Evolutionary conservation across 1,140 invertebrate species (phyloP).

Genomic region (Heliconius congener): DNA sequence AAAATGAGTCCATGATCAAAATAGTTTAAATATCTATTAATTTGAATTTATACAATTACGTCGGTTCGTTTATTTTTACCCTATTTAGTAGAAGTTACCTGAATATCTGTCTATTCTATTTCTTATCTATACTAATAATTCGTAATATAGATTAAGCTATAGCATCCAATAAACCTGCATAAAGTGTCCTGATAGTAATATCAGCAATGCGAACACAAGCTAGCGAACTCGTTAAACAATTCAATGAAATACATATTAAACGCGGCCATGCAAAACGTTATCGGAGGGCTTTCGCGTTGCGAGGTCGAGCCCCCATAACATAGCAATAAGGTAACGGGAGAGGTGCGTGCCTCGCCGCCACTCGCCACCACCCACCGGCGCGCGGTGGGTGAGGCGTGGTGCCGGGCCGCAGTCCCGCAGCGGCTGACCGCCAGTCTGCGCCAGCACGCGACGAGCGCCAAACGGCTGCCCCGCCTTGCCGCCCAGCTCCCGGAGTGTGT

Average conservation of each 20-base stretch:
- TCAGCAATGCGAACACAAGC: conserved; percentile 2
- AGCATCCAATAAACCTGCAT: not conserved
- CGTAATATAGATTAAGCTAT: not conserved
- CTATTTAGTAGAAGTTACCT: not conserved
- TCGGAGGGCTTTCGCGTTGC: conserved; percentile 67
- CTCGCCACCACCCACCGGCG: conserved; percentile 70
- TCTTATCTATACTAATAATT: not conserved
- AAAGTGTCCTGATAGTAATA: not conserved
- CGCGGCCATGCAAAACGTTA: conserved; percentile 48
- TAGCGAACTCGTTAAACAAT: not conserved
- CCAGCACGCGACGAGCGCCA: conserved; percentile 63
- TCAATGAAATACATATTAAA: conserved; percentile 25
- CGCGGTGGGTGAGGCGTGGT: conserved; percentile 37
- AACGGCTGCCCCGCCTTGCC: conserved; percentile 43
- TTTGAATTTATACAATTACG: not conserved
- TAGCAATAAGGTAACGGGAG: conserved; percentile 78
- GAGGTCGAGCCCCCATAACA: conserved; percentile 77
- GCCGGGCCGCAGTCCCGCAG: conserved; percentile 33
- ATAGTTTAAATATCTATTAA: not conserved
- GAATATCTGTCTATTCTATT: no score
- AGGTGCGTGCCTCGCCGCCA: conserved; percentile 70
- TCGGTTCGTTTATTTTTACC: not conserved
- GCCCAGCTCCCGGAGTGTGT: conserved; percentile 55
- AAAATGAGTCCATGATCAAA: not conserved
- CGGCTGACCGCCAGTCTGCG: conserved; percentile 65